These are phyloP conservation scores for Schizopygopsis pylzovi DNA, from an alignment of 2,797 vertebrate species.

Conservation along the genomic window DNA sequence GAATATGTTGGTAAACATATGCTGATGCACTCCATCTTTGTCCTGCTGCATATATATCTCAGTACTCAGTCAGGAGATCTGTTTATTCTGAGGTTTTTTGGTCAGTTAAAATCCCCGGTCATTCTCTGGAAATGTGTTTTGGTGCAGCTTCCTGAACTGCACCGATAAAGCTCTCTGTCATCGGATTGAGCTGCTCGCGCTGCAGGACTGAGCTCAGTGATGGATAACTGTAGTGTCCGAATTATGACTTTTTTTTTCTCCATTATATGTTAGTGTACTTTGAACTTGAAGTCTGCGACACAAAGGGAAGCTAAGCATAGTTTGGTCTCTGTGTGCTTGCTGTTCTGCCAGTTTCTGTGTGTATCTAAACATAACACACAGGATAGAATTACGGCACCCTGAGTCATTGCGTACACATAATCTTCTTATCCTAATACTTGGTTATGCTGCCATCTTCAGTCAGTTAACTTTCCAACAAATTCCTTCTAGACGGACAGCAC, in stretches of 20 bases:
- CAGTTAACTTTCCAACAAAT: background rate
- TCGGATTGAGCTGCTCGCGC: background rate
- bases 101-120: background rate
- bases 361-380: conserved; percentile 21
- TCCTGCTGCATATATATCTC: conserved; percentile 13
- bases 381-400: background rate
- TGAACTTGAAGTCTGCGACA: background rate
- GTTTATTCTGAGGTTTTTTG: background rate
- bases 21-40: background rate
- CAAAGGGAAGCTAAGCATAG: background rate
- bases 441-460: conserved; percentile 70
- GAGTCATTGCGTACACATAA: background rate
- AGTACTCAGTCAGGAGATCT: conserved; percentile 15
- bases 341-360: conserved; percentile 24
- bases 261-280: background rate
- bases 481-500: background rate
- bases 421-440: background rate
- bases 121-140: conserved; percentile 11
- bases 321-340: conserved; percentile 1
- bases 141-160: conserved; percentile 8
- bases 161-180: conserved; percentile 17
- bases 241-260: background rate
- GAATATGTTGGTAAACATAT: background rate
- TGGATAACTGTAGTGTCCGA: background rate
- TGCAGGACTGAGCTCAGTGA: background rate